phyloP scores from a whole-genome alignment of 2,888 invertebrate genomes.

The Dynastes maya region DNA sequence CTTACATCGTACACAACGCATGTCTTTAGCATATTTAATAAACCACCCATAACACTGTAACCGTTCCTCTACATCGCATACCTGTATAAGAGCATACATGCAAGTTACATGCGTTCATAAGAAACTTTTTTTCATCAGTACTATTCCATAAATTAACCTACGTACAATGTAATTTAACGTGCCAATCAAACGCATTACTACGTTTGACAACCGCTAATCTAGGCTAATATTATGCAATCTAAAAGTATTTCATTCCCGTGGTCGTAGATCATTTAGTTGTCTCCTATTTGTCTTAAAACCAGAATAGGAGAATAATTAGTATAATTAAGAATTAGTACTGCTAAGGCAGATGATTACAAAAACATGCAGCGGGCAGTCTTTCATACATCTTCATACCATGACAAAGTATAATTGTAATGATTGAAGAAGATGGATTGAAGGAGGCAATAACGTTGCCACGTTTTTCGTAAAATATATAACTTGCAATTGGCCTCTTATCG shows the following conservation, averaged over 20 bases:
- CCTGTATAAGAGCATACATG: neutral
- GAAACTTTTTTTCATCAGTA: conserved; percentile 9
- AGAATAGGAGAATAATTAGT: conserved; percentile 27
- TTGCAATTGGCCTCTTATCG: too few species aligned
- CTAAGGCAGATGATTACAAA: neutral
- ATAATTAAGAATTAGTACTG: conserved; percentile 20
- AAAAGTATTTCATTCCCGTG: conserved; percentile 32
- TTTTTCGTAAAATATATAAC: too few species aligned
- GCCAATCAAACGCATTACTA: conserved; percentile 44
- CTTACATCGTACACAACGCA: conserved; percentile 16
- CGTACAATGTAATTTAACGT: conserved; percentile 45
- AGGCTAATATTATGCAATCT: conserved; percentile 42
- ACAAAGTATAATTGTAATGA: too few species aligned
- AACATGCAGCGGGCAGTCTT: neutral
- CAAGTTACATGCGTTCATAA: conserved; percentile 9
- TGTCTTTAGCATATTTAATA: conserved; percentile 34
- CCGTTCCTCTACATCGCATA: conserved; percentile 2
- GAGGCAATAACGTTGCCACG: too few species aligned
- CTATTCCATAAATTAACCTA: conserved; percentile 43
- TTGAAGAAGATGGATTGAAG: too few species aligned
- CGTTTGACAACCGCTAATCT: conserved; percentile 46
- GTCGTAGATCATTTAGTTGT: conserved; percentile 41
- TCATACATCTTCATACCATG: too few species aligned
- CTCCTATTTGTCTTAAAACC: conserved; percentile 35
- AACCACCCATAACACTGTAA: conserved; percentile 3